These are phyloP conservation scores for Tuberolachnus salignus DNA, from an alignment of 2,888 invertebrate genomes.

Conservation along the genomic window DNA sequence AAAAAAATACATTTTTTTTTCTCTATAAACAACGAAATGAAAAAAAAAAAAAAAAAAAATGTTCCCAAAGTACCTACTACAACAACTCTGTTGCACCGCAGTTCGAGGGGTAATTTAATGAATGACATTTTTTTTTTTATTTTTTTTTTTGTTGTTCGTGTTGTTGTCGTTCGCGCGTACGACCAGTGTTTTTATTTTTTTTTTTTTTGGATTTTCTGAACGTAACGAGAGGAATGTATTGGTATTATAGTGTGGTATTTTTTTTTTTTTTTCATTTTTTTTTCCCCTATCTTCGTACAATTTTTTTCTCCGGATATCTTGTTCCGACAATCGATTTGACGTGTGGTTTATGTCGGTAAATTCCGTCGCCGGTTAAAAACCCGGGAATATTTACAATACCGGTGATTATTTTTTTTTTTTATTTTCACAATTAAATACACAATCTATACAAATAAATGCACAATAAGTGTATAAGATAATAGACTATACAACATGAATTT, in stretches of 20 bases:
- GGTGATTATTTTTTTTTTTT: no score
- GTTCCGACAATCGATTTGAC: no score
- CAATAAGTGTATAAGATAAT: no score
- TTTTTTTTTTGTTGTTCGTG: constrained; percentile 5
- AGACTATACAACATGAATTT: no score
- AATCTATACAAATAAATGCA: no score
- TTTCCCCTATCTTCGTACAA: not conserved
- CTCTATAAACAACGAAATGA: not conserved
- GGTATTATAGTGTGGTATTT: not conserved
- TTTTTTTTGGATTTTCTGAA: not conserved
- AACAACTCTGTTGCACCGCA: not conserved
- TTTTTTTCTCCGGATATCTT: not conserved
- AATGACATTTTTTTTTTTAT: constrained; percentile 43
- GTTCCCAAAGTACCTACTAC: constrained; percentile 38
- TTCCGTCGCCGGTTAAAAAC: no score
- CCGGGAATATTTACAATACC: no score
- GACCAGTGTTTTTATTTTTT: constrained; percentile 26
- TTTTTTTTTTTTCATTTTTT: constrained; percentile 1
- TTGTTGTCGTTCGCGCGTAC: constrained; percentile 26
- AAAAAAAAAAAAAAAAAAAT: constrained; percentile 36
- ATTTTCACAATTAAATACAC: no score
- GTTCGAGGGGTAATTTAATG: constrained; percentile 51
- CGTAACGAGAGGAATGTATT: no score
- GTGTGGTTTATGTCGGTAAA: no score
- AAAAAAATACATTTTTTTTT: constrained; percentile 47